A percentile compares a stretch with the other conserved stretches of the same genome.
phyloP scores from a whole-genome alignment of 2,113 vertebrate species.

The Xerus inauris region DNA sequence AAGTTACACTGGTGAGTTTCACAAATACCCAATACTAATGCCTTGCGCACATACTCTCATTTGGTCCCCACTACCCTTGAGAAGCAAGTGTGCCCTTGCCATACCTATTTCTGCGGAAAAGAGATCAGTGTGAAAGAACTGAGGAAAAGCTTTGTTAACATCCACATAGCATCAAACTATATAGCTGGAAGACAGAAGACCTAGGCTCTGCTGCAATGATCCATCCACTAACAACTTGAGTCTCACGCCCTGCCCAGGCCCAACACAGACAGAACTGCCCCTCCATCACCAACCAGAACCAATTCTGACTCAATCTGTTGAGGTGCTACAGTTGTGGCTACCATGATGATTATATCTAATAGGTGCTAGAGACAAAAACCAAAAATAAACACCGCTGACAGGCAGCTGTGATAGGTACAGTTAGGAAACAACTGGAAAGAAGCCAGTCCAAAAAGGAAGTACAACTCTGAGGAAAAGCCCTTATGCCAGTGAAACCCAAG shows the following conservation, averaged over 20 bases:
- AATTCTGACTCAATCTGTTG: not conserved
- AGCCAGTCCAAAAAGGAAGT: not conserved
- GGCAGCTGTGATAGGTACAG: not conserved
- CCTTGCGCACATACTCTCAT: not conserved
- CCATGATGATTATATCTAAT: not conserved
- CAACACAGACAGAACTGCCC: not conserved
- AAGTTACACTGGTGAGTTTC: too few species aligned
- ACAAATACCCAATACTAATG: not conserved
- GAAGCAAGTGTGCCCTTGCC: not conserved
- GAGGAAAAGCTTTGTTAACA: not conserved
- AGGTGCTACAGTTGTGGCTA: not conserved
- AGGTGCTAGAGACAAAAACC: conserved; percentile 14
- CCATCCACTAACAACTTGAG: not conserved
- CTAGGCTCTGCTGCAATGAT: too few species aligned
- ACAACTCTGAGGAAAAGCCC: not conserved
- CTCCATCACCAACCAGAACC: not conserved
- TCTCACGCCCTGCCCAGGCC: not conserved
- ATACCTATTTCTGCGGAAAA: not conserved
- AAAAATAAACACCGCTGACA: not conserved
- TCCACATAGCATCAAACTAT: not conserved
- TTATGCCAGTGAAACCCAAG: not conserved
- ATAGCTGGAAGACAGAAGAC: not conserved
- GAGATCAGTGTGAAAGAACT: not conserved
- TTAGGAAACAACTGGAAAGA: not conserved
- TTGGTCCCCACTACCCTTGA: not conserved